These are phyloP conservation scores for Drosophila obscura DNA, from an alignment of 1,140 invertebrate genomes.

Conservation along the genomic window DNA sequence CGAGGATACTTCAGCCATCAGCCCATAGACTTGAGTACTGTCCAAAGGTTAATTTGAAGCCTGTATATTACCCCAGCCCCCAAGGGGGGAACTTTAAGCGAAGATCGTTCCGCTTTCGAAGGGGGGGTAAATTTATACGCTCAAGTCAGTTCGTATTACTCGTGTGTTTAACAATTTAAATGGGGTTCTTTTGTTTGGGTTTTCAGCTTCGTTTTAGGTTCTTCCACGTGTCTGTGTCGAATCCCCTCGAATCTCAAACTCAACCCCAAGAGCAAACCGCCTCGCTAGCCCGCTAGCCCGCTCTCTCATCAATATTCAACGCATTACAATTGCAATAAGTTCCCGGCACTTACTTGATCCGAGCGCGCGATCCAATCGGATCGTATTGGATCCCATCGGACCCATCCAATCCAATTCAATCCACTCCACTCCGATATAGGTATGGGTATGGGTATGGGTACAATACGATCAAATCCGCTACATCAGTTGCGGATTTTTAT, in stretches of 20 bases:
- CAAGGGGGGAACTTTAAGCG: too few relatives aligned
- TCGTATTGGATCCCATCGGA: constrained; percentile 11
- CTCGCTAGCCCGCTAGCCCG: too few relatives aligned
- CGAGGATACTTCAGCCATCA: not conserved
- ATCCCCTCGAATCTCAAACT: constrained; percentile 40
- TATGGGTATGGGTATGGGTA: constrained; percentile 6
- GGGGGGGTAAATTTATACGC: constrained; percentile 26
- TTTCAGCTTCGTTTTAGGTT: constrained; percentile 3
- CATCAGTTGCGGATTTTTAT: constrained; percentile 78
- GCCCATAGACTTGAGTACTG: too few relatives aligned
- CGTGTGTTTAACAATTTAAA: constrained; percentile 47
- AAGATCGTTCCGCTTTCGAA: too few relatives aligned
- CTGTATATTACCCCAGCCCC: too few relatives aligned
- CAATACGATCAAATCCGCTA: constrained; percentile 53
- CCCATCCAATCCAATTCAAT: constrained; percentile 21
- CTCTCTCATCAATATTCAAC: constrained; percentile 75
- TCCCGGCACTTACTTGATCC: constrained; percentile 59
- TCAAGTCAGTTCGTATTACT: constrained; percentile 14
- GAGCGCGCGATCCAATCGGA: constrained; percentile 35
- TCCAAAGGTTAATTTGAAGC: too few relatives aligned
- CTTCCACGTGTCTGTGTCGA: constrained; percentile 24
- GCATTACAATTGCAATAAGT: constrained; percentile 81
- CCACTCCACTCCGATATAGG: constrained; percentile 14
- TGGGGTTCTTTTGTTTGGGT: constrained; percentile 8
- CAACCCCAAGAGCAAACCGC: constrained; percentile 45